These are phyloP conservation scores for Hypsopygia costalis DNA, from an alignment of 2,888 invertebrate genomes.

Conservation along the genomic window DNA sequence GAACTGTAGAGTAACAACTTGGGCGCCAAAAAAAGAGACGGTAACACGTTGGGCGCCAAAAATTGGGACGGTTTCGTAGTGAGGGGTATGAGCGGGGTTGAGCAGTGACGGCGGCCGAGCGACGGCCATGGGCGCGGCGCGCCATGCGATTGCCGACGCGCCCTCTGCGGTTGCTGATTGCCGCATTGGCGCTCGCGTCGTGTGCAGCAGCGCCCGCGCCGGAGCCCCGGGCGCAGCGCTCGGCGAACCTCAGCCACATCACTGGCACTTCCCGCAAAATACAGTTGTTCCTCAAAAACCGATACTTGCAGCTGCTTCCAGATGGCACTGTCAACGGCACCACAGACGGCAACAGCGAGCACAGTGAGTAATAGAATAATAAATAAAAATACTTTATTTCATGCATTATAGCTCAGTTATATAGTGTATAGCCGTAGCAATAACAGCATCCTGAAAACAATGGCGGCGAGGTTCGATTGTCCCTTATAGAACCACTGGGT, in stretches of 20 bases:
- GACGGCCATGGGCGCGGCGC: conserved; percentile 79
- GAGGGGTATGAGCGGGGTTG: conserved; percentile 34
- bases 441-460: too few species aligned
- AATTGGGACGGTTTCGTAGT: conserved; percentile 10
- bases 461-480: too few species aligned
- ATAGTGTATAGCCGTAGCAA: too few species aligned
- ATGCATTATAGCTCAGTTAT: too few species aligned
- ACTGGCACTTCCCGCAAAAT: conserved; percentile 90
- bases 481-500: too few species aligned
- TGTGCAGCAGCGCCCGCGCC: conserved; percentile 75
- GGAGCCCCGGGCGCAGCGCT: conserved; percentile 85
- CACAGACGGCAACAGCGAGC: conserved; percentile 88
- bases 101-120: conserved; percentile 76
- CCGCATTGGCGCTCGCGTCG: conserved; percentile 75
- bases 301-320: conserved; percentile 89
- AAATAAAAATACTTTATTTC: too few species aligned
- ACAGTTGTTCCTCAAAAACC: conserved; percentile 91
- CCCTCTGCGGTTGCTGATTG: conserved; percentile 76
- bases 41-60: conserved; percentile 18
- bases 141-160: conserved; percentile 74
- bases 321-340: conserved; percentile 93
- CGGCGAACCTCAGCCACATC: conserved; percentile 90
- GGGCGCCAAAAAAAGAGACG: conserved; percentile 14
- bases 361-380: conserved; percentile 91
- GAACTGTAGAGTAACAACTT: conserved; percentile 24